Base-by-base conservation (phyloP, 2,113 vertebrate species). In the Lophotis ruficrista region DNA sequence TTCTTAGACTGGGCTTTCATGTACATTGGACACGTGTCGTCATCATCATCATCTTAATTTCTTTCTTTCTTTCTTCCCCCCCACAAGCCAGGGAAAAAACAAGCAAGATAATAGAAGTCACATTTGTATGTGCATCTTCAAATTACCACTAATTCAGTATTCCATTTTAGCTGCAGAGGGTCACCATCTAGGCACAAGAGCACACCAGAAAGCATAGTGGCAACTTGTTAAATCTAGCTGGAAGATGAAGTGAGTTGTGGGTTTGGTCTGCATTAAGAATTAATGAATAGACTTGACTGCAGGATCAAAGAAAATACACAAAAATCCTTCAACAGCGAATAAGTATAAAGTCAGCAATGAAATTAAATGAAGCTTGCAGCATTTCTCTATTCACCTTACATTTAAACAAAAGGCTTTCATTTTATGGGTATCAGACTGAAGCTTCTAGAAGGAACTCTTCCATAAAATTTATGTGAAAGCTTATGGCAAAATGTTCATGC, bases 341-440 rank as follows among this genome's bases (percentile, higher is more conserved):
- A 85, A 83, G 14, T 37, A 86, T 47, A 77, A 92, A 93, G 80
- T 89, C 89, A 90, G 80, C n/a, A 91, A 94, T 51, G 35, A 94
- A 91, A 94, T 77, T 43, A 94, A 89, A 94, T 53, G 38, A 87
- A 82, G 65, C 86, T 94, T 83, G 77, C 37, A 92, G 69, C 21
- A 87, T 50, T 91, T 94, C 56, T 78, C 35, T 84, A 28, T 35
- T 91, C 82, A 90, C 61, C 38, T 78, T 68, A 48, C 38, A 51
- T 27, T 78, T 75, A 27, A 92, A 86, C 58, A 87, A 89, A 87
- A 66, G 21, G n/a, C 19, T 95, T 89, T 91, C 17, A 16, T 83
- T 92, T 90, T 54, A 89, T 31, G 45, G 19, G 14, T 75, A 92
- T 92, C 88, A 89, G 76, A 73, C 23, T 64, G 17, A 38, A 75